Evolutionary conservation across 2,113 vertebrate species (phyloP), one percentile per base, ranked within the genome.

Genomic region (Pontoporia blainvillei): DNA sequence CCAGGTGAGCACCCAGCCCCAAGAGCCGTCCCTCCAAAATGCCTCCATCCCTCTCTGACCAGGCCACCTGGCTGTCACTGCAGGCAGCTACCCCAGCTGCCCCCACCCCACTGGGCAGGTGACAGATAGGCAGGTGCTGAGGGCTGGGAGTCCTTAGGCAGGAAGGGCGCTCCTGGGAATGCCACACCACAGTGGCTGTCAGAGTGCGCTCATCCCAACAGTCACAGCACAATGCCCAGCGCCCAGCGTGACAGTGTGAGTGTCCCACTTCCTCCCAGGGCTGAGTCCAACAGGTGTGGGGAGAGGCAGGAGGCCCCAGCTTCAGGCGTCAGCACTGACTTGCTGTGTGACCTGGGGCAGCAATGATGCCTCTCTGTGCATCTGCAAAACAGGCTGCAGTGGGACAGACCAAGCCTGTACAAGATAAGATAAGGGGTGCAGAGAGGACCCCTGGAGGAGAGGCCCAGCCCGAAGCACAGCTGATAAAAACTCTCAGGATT

Each of bases 221-320:
- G 25, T 89, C 86, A 36, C 17, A 62, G 17, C 44, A 21, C 12
- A 17, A 25, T 21, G 11, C 66, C 2, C 27, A 69, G 72, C 23
- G 2, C 7, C 29, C 7, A 20, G 59, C 0, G 0, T 79, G 57
- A 49, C 12, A 4, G 49, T 14, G 34, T 29, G 14, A 8, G 20
- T 31, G 61, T 39, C 88, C 57, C 27, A 7, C 41, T 41, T 34
- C 67, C 69, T 76, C 62, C 62, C 5, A 46, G 87, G 52, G 36
- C 52, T 46, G 39, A 72, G 39, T 14, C 69, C 73, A 39, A 1
- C 8, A 12, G 46, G 18, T 25, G 36, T 11, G 54, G 71, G 46
- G 49, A 75, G 57, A 86, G 82, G 67, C 67, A 27, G 67, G 79
- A 92, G 41, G 67, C 61, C 72, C 5, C 5, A n/a, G 36, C 54